Base-by-base conservation (phyloP, 2,888 invertebrate genomes). In the Linnaemya tessellans region DNA sequence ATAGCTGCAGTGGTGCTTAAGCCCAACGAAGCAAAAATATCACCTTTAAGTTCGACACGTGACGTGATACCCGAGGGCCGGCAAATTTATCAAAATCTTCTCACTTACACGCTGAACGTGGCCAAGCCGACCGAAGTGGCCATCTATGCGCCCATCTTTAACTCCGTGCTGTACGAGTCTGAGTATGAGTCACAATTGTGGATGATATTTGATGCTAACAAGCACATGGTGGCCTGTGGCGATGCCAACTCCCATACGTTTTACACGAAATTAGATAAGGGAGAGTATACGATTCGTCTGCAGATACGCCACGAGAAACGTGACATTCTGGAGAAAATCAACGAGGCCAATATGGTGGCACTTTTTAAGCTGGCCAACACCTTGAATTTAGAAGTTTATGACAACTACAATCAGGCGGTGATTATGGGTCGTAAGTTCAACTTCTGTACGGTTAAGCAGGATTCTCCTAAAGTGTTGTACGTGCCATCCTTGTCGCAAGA, bases 171-270 rank as follows among this genome's bases (percentile, higher is more conserved):
- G 54, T 99, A 99, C 92, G 99, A 99, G 93, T 97, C 96, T 0
- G 98, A 98, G 93, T 98, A 96, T 91, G 99, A 99, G 93, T 96
- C 98, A 9, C 98, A 99, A 93, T 94, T 99, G 92, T 99, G 99
- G 98, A 97, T 98, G 96, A 90, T 99, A 84, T 99, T 96, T 93
- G 98, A 98, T 93, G 93, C 94, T 80, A 97, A 97, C 92, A 99
- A 99, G 93, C 96, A 97, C 90, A 94, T 96, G 79, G 92, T 98
- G 89, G 95, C 95, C 70, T 95, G 96, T 86, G 98, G 98, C 0
- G 98, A 98, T 92, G 98, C 98, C 2, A 98, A 97, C 92, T 97
- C 98, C 0, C 94, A 94, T 25, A 96, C 96, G 93, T 96, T 96
- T 92, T 92, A 88, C 86, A 90, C 90, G 8, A 99, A 98, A 93